Base-by-base conservation (phyloP, 2,113 vertebrate species). In the Climacteris rufus region DNA sequence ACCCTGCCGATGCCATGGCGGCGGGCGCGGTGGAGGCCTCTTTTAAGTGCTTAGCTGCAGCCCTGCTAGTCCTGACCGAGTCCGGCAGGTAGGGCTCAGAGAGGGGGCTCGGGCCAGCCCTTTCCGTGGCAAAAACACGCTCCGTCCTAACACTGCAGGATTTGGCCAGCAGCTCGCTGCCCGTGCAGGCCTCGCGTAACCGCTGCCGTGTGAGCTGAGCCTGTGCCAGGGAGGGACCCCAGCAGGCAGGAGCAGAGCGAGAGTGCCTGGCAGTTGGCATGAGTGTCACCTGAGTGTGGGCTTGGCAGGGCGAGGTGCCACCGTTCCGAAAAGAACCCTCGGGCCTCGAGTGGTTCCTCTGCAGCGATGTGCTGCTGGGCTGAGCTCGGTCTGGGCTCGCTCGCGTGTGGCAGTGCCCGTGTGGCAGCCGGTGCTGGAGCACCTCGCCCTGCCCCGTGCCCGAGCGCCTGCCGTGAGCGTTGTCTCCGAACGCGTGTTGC, bases 1-100 rank as follows among this genome's bases (percentile, higher is more conserved):
- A 99, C 96, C 98, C 98, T 61, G 98, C 98, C 37, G 99, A 99
- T 95, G 99, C 99, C 95, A 99, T 99, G 98, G 99, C 99, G 90
- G 98, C 98, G 40, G 99, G 99, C 22, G 99, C 99, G 21, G 99
- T 99, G 94, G 98, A 99, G 98, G 99, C 99, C 82, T 99, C 99
- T 96, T 99, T 99, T 99, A 99, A 99, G 97, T 99, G 99, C 97
- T 98, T 99, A 97, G 98, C 99, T 74, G 96, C 98, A 92, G 99
- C 98, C 87, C 97, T 99, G 97, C 97, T 99, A 99, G 99, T 99
- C 98, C 98, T 99, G 98, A 99, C 99, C 33, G 99, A 99, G 95
- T 99, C 99, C 22, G 99, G 99, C 98, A 99, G 99, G 99, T 99
- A 99, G 98, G 99, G 98, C 96, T 98, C 97, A 70, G 97, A 83